Conservation (phyloP, 2,797 vertebrate species). For the Harpia harpyja region DNA sequence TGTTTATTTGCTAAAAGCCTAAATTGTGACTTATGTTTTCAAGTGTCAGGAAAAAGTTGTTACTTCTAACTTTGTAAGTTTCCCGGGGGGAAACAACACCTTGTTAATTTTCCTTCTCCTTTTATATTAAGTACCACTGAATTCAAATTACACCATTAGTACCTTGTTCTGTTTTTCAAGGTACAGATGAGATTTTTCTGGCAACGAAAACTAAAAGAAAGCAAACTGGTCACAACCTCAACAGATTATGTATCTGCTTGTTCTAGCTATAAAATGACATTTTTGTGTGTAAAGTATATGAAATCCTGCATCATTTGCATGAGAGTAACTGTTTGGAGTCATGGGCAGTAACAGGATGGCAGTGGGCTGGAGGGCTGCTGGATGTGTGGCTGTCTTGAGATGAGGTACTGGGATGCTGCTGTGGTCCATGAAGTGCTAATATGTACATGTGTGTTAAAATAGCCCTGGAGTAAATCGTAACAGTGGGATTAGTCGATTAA, state of each 20-base stretch:
- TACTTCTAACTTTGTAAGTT: not conserved
- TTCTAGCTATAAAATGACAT: not conserved
- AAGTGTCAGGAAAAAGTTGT: not conserved
- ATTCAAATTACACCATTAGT: not conserved
- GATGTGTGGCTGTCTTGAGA: no score
- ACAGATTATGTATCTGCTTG: not conserved
- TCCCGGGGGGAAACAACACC: not conserved
- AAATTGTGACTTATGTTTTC: not conserved
- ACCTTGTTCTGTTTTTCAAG: not conserved
- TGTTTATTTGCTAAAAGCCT: not conserved
- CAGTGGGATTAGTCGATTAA: not conserved
- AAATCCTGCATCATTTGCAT: not conserved
- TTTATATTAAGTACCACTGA: not conserved
- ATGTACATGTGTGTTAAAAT: fast-evolving
- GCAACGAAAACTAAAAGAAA: not conserved
- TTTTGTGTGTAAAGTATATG: not conserved
- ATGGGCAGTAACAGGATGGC: not conserved
- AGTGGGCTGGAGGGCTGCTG: not conserved
- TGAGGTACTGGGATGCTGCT: not conserved
- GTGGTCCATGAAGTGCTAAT: no score
- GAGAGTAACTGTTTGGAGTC: not conserved
- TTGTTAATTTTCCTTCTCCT: not conserved
- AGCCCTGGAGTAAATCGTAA: not conserved
- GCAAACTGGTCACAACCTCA: not conserved
- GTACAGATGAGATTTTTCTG: not conserved